phyloP scores from a whole-genome alignment of 1,140 invertebrate genomes.

The Meteorus sp. region DNA sequence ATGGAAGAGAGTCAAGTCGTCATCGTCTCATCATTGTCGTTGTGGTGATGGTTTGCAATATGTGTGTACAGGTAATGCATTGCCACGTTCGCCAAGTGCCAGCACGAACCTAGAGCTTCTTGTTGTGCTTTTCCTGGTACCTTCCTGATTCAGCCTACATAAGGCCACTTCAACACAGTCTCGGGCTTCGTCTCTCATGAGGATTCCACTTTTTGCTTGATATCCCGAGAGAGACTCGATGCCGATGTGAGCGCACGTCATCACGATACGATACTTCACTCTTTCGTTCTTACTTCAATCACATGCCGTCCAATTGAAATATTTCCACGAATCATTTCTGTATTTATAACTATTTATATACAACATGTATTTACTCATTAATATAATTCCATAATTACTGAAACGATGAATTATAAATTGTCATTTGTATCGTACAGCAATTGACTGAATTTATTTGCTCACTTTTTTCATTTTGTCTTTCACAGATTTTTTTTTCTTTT shows the following conservation, averaged over 20 bases:
- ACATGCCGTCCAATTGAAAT: too few species aligned
- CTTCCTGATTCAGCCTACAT: slow-evolving; percentile 48
- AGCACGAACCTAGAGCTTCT: slow-evolving; percentile 32
- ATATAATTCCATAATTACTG: too few species aligned
- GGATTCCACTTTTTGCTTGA: slow-evolving; percentile 46
- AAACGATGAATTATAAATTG: too few species aligned
- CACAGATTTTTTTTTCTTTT: too few species aligned
- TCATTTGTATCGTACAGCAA: too few species aligned
- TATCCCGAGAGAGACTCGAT: slow-evolving; percentile 19
- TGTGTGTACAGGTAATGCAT: not conserved
- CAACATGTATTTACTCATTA: too few species aligned
- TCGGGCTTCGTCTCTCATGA: slow-evolving; percentile 35
- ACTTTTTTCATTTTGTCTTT: too few species aligned
- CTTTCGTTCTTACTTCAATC: not conserved
- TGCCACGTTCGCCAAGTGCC: slow-evolving; percentile 15
- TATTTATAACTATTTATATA: too few species aligned
- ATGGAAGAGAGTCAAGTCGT: not conserved
- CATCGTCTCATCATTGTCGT: not conserved
- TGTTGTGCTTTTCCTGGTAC: slow-evolving; percentile 45
- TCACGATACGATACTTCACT: not conserved
- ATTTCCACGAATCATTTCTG: too few species aligned
- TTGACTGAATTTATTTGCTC: too few species aligned
- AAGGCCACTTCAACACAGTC: slow-evolving; percentile 40
- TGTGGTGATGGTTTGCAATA: too few species aligned
- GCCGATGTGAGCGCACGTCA: not conserved